Evolutionary conservation across 2,797 vertebrate genomes (phyloP), one percentile per base, ranked within the genome.

Genomic region (Hipposideros larvatus): DNA sequence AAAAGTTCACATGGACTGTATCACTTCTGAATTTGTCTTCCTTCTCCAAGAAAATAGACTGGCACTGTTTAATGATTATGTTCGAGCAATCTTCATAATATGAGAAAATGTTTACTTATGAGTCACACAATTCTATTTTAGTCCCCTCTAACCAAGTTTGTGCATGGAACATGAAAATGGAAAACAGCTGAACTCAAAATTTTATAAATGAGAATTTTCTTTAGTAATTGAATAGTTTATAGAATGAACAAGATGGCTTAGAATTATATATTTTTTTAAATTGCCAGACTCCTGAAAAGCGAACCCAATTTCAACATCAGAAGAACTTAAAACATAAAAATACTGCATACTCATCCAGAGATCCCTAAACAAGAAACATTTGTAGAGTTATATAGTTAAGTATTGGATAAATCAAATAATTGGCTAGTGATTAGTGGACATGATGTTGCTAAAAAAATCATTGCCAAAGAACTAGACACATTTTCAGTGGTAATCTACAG

Each of bases 91-190:
- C 68, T 34, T 68, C 74, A 90, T 82, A 96, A 94, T 63, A 95
- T 86, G 88, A 96, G 90, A 94, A 98, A 97, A 89, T 96, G 85
- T 94, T 97, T 97, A 93, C 92, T 97, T 96, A 73, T 95, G 96
- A 98, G 94, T 98, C 97, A 97, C 80, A 90, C 24, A 74, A 77
- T 87, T 95, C 66, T 97, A 97, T 98, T 98, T 96, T 95, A 95
- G 73, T 98, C 94, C 61, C 21, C 84, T 98, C 78, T 97, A 97
- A 98, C 97, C 92, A 98, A 97, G 96, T 97, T 90, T 97, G 51
- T 97, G 98, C 98, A 95, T 97, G 95, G 96, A 97, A 96, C 97
- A 96, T 89, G 94, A 94, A 98, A 98, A 98, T 97, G 84, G 94
- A 94, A 98, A 98, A 95, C 98, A 98, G 97, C 96, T 98, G 97